phyloP scores from a whole-genome alignment of 2,888 invertebrate genomes.

The Halocaridina rubra region DNA sequence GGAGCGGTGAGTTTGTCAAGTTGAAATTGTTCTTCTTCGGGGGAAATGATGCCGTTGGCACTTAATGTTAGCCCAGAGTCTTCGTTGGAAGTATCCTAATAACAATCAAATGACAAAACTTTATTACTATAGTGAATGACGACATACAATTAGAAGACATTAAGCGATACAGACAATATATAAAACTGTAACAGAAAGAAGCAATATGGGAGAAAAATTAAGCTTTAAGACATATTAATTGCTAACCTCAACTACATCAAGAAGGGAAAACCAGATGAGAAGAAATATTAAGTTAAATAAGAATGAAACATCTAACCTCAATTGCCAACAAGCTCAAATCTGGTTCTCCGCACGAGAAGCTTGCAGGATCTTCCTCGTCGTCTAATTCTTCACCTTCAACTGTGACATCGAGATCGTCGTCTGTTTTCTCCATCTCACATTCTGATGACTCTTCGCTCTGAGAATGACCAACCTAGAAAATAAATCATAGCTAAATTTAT shows the following conservation, averaged over 20 bases:
- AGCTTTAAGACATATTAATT: too few species aligned
- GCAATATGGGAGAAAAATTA: too few species aligned
- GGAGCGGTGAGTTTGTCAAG: conserved; percentile 6
- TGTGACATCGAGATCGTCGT: conserved; percentile 24
- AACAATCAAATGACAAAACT: too few species aligned
- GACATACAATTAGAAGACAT: too few species aligned
- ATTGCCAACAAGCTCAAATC: conserved; percentile 24
- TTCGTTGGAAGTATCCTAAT: not conserved
- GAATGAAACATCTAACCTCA: conserved; percentile 39
- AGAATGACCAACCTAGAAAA: conserved; percentile 31
- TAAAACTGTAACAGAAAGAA: too few species aligned
- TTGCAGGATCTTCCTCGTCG: conserved; percentile 26
- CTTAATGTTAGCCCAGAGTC: not conserved
- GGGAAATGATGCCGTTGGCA: conserved; percentile 26
- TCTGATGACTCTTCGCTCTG: conserved; percentile 47
- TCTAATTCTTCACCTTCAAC: conserved; percentile 26
- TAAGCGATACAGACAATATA: too few species aligned
- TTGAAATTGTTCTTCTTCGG: conserved; percentile 5
- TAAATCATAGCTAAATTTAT: not conserved
- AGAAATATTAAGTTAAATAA: too few species aligned
- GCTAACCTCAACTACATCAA: too few species aligned
- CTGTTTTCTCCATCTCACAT: conserved; percentile 40
- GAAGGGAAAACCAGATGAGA: too few species aligned
- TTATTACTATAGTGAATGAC: too few species aligned
- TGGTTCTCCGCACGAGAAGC: conserved; percentile 7